Conservation (phyloP, 92 coral and sea anemone species). For the Palythoa heliodiscus region DNA sequence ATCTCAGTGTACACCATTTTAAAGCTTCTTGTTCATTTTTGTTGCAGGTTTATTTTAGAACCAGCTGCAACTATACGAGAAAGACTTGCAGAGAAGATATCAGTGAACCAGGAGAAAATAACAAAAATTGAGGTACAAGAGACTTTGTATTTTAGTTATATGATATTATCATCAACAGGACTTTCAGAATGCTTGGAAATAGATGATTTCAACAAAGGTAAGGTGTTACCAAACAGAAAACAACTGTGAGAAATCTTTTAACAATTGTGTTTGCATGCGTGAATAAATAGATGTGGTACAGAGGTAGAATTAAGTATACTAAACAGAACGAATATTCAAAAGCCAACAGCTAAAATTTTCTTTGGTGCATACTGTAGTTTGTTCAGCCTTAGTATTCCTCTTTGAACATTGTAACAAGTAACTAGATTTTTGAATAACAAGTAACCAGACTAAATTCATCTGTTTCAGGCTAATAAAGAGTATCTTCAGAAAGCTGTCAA, state of each 20-base stretch:
- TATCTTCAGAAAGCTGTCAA: slow-evolving; percentile 90
- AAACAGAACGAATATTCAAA: not conserved
- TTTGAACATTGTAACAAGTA: not conserved
- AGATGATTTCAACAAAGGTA: too few species aligned
- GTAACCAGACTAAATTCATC: not conserved
- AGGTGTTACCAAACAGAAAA: too few species aligned
- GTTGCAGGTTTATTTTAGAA: slow-evolving; percentile 86
- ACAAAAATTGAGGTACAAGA: slow-evolving; percentile 82
- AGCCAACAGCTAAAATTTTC: not conserved
- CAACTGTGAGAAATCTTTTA: too few species aligned
- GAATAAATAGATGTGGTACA: too few species aligned
- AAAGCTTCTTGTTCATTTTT: not conserved
- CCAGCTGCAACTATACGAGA: slow-evolving; percentile 75
- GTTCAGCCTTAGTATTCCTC: not conserved
- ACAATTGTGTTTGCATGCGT: too few species aligned
- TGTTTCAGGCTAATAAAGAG: slow-evolving; percentile 77
- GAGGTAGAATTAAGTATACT: too few species aligned
- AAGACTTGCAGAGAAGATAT: slow-evolving; percentile 69
- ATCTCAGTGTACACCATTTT: too few species aligned
- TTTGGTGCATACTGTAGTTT: too few species aligned
- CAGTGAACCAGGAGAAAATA: slow-evolving; percentile 80
- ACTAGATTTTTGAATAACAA: too few species aligned
- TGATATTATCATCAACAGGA: not conserved
- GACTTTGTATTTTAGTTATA: not conserved
- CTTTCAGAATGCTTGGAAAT: too few species aligned